Base-by-base conservation (phyloP, 2,113 vertebrate genomes). In the Chionis minor region DNA sequence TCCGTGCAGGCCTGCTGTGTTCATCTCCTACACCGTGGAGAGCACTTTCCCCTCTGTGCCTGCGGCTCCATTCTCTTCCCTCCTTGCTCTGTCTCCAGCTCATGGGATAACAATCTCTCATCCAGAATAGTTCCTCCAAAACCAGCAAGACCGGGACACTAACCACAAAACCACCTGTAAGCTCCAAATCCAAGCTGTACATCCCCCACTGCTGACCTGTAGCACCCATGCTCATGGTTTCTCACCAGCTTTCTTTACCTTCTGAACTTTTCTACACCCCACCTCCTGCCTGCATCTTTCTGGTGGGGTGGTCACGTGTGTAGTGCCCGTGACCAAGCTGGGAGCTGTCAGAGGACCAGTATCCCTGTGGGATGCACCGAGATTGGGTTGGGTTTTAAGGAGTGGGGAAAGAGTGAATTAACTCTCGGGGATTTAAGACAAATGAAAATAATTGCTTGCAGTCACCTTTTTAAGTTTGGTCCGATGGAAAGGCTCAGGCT, bases 321-420 rank as follows among this genome's bases (percentile, higher is more conserved):
- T 12, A 40, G 33, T 5, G 7, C 30, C 72, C 11, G 7, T 42
- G 44, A 69, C 32, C 7, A 13, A 72, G 86, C n/a, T 26, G 52
- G 40, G 59, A 80, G 28, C 14, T 67, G 15, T 49, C 86, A 75
- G 47, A 86, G 38, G 24, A 14, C 28, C 23, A n/a, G 23, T 3
- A 3, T 20, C 66, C 8, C 38, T 63, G 10, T 1, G 2, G 52
- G 55, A 10, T 67, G 35, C 26, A 35, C 27, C 0, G 0, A 42
- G 23, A 16, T 9, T 4, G 24, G 16, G 16, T 80, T 42, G 10
- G 13, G 10, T 47, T 75, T 94, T 91, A 90, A 85, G 18, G 45
- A 58, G 9, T 3, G 2, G 2, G 3, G 6, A 28, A 63, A 63
- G n/a, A 71, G 19, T 9, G 19, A 38, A 63, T 45, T 51, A 83